Evolutionary conservation across 2,797 vertebrate genomes (phyloP).

Genomic region (Taeniopygia guttata): DNA sequence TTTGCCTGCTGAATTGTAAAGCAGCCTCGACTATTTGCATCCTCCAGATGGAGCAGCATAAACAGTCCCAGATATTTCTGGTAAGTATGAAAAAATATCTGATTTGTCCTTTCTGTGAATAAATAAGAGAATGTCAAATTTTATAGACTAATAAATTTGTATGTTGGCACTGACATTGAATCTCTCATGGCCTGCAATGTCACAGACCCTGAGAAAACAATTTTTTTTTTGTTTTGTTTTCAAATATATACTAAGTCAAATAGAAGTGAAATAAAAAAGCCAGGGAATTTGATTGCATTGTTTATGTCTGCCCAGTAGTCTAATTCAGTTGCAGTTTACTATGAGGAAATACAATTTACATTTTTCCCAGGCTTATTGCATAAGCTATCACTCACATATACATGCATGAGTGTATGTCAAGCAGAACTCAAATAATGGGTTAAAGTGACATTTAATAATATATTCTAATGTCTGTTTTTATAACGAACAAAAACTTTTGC

Average conservation of each 20-base stretch:
- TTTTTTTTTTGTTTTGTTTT: slow-evolving; percentile 59
- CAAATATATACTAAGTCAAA: slow-evolving; percentile 75
- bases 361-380: slow-evolving; percentile 71
- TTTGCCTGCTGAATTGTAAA: slow-evolving; percentile 98
- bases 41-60: slow-evolving; percentile 95
- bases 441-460: slow-evolving; percentile 57
- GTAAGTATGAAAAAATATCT: slow-evolving; percentile 86
- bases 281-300: slow-evolving; percentile 75
- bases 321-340: slow-evolving; percentile 76
- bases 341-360: slow-evolving; percentile 75
- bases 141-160: slow-evolving; percentile 83
- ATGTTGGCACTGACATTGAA: slow-evolving; percentile 72
- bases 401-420: slow-evolving; percentile 40
- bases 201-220: slow-evolving; percentile 74
- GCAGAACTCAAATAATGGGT: slow-evolving; percentile 57
- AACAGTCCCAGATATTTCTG: slow-evolving; percentile 85
- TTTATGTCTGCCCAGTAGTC: slow-evolving; percentile 76
- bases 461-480: slow-evolving; percentile 28
- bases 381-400: slow-evolving; percentile 53
- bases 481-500: slow-evolving; percentile 11
- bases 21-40: slow-evolving; percentile 92
- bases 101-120: slow-evolving; percentile 87
- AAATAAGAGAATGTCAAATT: slow-evolving; percentile 89
- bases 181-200: slow-evolving; percentile 77
- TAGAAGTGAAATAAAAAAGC: slow-evolving; percentile 81